These are phyloP conservation scores for Takifugu rubripes DNA, from an alignment of 2,797 vertebrate genomes.

Conservation along the genomic window DNA sequence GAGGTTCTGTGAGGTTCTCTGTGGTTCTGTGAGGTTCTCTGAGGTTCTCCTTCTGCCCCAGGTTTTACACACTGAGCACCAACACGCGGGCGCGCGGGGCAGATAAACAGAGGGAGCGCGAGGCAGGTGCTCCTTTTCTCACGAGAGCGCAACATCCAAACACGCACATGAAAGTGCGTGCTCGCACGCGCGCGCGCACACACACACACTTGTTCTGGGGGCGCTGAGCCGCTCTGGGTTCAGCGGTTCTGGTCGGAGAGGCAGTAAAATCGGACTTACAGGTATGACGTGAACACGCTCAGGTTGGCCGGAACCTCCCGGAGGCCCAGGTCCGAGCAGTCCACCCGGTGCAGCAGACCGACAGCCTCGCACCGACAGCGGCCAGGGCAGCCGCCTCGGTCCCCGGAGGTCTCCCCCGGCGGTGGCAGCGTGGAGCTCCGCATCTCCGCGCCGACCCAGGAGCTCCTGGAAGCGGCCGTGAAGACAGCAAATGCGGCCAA, in stretches of 20 bases:
- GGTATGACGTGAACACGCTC: conserved; percentile 84
- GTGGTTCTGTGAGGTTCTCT: neutral
- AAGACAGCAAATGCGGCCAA: conserved; percentile 34
- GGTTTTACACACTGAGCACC: neutral
- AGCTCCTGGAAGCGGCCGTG: conserved; percentile 13
- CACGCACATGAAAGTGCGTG: neutral
- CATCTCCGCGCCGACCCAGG: conserved; percentile 12
- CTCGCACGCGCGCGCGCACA: neutral
- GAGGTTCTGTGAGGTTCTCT: too few species aligned
- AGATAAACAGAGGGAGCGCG: conserved; percentile 15
- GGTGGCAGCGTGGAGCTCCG: neutral
- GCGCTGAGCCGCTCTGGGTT: too few species aligned
- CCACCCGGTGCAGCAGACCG: conserved; percentile 75
- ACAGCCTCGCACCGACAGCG: conserved; percentile 81
- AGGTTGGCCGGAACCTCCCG: conserved; percentile 76
- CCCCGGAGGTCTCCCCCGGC: conserved; percentile 9
- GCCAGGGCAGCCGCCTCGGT: conserved; percentile 65
- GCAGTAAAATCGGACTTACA: conserved; percentile 68
- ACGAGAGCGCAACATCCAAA: conserved; percentile 10
- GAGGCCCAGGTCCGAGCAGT: conserved; percentile 85
- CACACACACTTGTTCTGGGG: neutral
- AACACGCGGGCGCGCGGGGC: neutral
- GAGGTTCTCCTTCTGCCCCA: neutral
- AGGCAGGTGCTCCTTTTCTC: conserved; percentile 59
- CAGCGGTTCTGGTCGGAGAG: too few species aligned